Evolutionary conservation across 30 jellyfish, hydroid and myxozoan species (phyloP), one percentile per base, ranked within the genome.

Genomic region (Aurelia aurita): DNA sequence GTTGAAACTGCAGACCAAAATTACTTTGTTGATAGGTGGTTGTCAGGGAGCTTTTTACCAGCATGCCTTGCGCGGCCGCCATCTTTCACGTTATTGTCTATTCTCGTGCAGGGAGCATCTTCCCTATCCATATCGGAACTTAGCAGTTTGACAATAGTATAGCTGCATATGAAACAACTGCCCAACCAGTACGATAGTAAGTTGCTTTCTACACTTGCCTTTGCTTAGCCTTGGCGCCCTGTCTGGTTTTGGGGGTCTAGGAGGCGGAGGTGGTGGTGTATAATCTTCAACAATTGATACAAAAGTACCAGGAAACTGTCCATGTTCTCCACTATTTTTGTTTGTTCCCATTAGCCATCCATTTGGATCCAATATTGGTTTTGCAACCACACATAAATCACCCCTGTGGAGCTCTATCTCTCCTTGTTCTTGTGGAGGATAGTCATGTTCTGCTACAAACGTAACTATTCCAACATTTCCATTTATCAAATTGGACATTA

Each of bases 291-390:
- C 73, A 13, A 85, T 64, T 22, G 87, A 32, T 23, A 92, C 95
- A 82, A 64, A 93, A 1, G 90, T 93, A 62, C 98, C 98, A 0
- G 98, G 98, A 72, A 93, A 87, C 64, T 78, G 92, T 5, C 98
- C 98, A 87, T 58, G 19, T 47, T 83, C 96, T 34, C 89, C 90
- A 2, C 96, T 72, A 18, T 80, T 78, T 44, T 69, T 69, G 64
- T 93, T 93, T 32, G 87, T 87, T 5, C 98, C 98, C 32, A 55
- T 72, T 8, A 93, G 80, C 98, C 97, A 93, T 45, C 98, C 98
- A 20, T 22, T 11, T 14, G 89, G 79, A 49, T 89, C 90, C 3
- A 47, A 23, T 19, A 88, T 65, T 47, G 98, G 96, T 63, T 87
- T 87, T 53, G 93, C 66, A 39, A 88, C 98, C 18, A 58, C 75